phyloP scores from a whole-genome alignment of 2,797 vertebrate genomes.

The Salmo trutta region DNA sequence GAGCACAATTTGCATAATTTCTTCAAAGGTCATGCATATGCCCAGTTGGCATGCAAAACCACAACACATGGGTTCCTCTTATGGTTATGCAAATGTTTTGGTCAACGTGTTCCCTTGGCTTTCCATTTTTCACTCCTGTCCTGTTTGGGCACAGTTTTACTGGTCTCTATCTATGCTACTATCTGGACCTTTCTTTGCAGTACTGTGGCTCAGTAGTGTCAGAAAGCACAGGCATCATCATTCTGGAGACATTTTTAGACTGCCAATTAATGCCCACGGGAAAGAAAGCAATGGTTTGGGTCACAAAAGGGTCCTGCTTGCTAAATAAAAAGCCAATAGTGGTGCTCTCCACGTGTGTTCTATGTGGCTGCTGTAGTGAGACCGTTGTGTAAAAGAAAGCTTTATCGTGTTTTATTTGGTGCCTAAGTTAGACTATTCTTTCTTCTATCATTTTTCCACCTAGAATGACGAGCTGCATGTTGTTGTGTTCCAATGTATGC shows the following conservation, averaged over 20 bases:
- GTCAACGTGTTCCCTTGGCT: constrained; percentile 40
- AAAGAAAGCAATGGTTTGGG: constrained; percentile 44
- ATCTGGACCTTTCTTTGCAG: constrained; percentile 54
- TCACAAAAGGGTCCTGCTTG: constrained; percentile 44
- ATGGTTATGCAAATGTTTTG: constrained; percentile 63
- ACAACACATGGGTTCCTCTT: constrained; percentile 45
- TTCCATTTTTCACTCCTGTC: constrained; percentile 27
- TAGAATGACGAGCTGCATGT: constrained; percentile 71
- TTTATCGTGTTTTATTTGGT: constrained; percentile 76
- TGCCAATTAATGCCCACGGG: neutral
- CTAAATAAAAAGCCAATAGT: neutral
- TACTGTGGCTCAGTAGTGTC: constrained; percentile 35
- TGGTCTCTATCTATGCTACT: constrained; percentile 63
- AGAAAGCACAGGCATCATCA: constrained; percentile 12
- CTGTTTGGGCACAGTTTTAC: constrained; percentile 42
- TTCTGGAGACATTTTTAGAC: neutral
- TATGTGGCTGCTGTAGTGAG: constrained; percentile 47
- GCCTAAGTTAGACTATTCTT: constrained; percentile 66
- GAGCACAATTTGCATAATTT: constrained; percentile 54
- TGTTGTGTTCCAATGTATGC: constrained; percentile 69
- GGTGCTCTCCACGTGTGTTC: neutral
- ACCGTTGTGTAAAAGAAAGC: constrained; percentile 68
- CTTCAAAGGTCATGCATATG: constrained; percentile 41
- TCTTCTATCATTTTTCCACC: constrained; percentile 53
- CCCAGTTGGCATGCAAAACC: constrained; percentile 38